phyloP scores from a whole-genome alignment of 2,888 invertebrate species.

The Drosophila parthenogenetica region DNA sequence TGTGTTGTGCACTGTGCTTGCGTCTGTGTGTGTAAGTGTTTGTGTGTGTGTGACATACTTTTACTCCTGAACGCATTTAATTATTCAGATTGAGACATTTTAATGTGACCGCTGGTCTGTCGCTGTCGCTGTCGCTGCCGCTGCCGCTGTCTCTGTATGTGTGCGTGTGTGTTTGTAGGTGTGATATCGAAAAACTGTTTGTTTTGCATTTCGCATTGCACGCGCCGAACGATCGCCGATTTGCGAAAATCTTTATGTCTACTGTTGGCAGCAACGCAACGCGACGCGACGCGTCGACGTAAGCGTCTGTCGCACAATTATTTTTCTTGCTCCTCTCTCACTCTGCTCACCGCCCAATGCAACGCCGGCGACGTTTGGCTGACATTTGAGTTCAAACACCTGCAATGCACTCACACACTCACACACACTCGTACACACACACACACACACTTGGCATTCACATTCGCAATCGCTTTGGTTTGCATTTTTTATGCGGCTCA shows the following conservation, averaged over 20 bases:
- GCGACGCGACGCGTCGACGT: conserved; percentile 37
- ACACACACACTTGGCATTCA: conserved; percentile 12
- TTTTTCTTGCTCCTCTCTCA: conserved; percentile 31
- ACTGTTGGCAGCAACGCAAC: conserved; percentile 29
- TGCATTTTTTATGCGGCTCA: conserved; percentile 55
- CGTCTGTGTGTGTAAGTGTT: conserved; percentile 3
- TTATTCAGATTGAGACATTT: conserved; percentile 75
- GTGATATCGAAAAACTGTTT: conserved; percentile 72
- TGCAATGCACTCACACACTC: conserved; percentile 68
- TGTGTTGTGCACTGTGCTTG: conserved; percentile 9
- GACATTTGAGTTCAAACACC: conserved; percentile 81
- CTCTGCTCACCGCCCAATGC: neutral
- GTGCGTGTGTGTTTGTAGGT: conserved; percentile 35
- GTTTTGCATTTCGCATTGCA: conserved; percentile 78
- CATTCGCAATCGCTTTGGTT: conserved; percentile 50
- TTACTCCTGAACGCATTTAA: conserved; percentile 77
- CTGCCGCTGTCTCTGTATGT: conserved; percentile 5
- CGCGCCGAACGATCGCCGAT: conserved; percentile 55
- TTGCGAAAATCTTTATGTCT: conserved; percentile 52
- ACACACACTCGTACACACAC: conserved; percentile 11
- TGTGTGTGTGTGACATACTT: conserved; percentile 66
- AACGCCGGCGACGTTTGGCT: conserved; percentile 58
- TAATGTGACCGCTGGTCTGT: conserved; percentile 20
- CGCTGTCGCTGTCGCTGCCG: conserved; percentile 24
- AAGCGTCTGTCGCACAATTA: conserved; percentile 67